Percentiles rank a stretch among this genome's conserved stretches.
Evolutionary conservation across 2,113 vertebrate genomes (phyloP).

Genomic region (Rattus rattus): DNA sequence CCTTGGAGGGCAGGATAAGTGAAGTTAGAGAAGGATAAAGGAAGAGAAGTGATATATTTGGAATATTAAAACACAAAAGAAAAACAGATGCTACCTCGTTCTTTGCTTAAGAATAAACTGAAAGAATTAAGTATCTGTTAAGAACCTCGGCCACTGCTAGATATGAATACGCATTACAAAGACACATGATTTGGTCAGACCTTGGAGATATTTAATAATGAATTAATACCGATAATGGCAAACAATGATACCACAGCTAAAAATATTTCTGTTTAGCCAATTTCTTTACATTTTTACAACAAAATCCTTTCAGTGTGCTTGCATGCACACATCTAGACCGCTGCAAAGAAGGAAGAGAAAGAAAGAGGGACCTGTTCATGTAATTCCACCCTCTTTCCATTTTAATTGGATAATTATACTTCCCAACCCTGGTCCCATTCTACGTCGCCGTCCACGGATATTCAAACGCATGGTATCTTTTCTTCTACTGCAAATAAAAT

Average conservation of each 20-base stretch:
- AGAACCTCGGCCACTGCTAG: not conserved
- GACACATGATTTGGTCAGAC: not conserved
- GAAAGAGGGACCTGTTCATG: not conserved
- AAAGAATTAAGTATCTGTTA: not conserved
- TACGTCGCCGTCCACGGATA: not conserved
- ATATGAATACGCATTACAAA: not conserved
- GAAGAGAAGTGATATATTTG: not conserved
- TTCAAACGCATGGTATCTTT: rapidly evolving
- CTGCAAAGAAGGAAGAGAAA: not conserved
- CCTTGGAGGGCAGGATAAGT: not conserved
- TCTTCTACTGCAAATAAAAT: not conserved
- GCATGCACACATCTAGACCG: not conserved
- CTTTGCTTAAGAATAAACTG: not conserved
- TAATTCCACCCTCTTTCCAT: not conserved
- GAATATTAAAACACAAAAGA: not conserved
- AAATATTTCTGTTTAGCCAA: not conserved
- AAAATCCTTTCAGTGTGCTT: not conserved
- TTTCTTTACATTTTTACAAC: not conserved
- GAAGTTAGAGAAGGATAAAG: not conserved
- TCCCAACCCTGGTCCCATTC: no score
- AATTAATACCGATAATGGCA: not conserved
- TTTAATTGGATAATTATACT: not conserved
- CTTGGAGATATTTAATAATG: no score
- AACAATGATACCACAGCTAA: not conserved
- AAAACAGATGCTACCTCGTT: not conserved